Conservation (phyloP, 2,888 invertebrate genomes). For the Andrena hattorfiana region DNA sequence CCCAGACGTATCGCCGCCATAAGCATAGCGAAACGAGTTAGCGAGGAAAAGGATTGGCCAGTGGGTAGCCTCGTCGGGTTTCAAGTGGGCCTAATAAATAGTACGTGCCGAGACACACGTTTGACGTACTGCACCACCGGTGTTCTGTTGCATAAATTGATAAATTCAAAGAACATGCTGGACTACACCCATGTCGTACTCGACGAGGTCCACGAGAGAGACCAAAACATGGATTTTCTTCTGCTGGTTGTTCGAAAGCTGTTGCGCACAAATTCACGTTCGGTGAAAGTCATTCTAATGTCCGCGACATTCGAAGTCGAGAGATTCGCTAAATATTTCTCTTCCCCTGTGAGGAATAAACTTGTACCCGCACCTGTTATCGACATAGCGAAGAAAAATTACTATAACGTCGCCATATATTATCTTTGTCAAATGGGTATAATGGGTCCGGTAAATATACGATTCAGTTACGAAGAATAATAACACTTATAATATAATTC, state of each 20-base stretch:
- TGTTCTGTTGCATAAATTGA: conserved; percentile 89
- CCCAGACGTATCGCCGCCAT: conserved; percentile 97
- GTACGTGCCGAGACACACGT: conserved; percentile 89
- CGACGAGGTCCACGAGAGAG: conserved; percentile 94
- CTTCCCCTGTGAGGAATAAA: conserved; percentile 81
- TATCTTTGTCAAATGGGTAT: conserved; percentile 86
- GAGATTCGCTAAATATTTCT: conserved; percentile 85
- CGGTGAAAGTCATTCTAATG: conserved; percentile 94
- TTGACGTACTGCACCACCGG: conserved; percentile 90
- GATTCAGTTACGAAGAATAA: conserved; percentile 20
- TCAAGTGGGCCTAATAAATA: conserved; percentile 91
- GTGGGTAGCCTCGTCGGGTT: conserved; percentile 94
- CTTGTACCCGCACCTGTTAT: conserved; percentile 87
- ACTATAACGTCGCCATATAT: conserved; percentile 87
- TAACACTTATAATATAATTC: neutral
- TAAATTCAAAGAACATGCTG: conserved; percentile 89
- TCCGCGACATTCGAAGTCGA: conserved; percentile 95
- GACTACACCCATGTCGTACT: conserved; percentile 93
- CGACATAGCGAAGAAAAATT: conserved; percentile 86
- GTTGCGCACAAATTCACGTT: conserved; percentile 88
- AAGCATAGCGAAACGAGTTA: conserved; percentile 94
- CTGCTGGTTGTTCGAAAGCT: conserved; percentile 93
- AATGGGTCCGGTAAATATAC: conserved; percentile 76
- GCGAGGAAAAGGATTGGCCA: conserved; percentile 93
- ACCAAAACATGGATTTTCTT: conserved; percentile 96